Conservation (phyloP, 1,140 invertebrate species). For the Drosophila sulfurigaster region DNA sequence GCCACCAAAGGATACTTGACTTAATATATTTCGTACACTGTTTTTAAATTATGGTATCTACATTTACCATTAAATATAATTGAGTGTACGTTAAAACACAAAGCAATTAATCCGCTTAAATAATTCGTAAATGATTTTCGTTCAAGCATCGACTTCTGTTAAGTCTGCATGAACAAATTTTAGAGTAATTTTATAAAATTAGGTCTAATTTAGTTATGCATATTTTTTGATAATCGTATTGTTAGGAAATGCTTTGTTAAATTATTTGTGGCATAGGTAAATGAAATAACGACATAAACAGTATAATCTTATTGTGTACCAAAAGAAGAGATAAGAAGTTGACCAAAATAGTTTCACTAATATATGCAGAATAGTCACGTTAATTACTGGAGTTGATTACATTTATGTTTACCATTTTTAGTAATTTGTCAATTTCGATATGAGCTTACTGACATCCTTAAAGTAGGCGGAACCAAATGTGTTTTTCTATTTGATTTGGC, state of each 20-base stretch:
- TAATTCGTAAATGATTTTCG: neutral
- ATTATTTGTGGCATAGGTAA: no score
- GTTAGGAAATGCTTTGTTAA: neutral
- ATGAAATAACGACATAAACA: no score
- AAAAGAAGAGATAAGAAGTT: no score
- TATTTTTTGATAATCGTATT: neutral
- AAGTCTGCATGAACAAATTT: neutral
- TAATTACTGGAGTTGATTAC: no score
- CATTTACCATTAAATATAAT: neutral
- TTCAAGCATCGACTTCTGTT: neutral
- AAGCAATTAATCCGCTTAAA: neutral
- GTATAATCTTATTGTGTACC: no score
- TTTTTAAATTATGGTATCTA: constrained; percentile 27
- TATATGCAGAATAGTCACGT: no score
- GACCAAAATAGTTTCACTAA: no score
- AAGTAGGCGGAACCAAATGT: neutral
- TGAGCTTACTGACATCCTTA: no score
- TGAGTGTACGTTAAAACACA: neutral
- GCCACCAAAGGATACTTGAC: neutral
- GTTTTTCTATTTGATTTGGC: neutral
- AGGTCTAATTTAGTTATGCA: no score
- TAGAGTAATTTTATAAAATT: no score
- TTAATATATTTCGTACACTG: neutral
- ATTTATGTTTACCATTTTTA: no score
- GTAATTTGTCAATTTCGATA: no score